A percentile compares a stretch with the other conserved stretches of the same genome.
Evolutionary conservation across 2,888 invertebrate genomes (phyloP).

Genomic region (Tryphoninae sp.): DNA sequence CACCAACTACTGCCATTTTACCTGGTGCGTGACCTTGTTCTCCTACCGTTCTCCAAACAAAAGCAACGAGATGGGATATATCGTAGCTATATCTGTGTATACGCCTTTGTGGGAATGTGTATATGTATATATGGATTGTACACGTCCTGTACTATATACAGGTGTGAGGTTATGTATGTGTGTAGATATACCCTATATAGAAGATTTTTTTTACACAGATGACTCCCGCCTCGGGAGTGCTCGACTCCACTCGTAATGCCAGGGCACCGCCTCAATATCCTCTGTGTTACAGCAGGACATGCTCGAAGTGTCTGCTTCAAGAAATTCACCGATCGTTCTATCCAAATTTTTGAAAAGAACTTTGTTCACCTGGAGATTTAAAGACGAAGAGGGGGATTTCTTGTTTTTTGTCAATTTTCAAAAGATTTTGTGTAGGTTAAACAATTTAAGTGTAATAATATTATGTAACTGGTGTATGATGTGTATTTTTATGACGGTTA

Average conservation of each 20-base stretch:
- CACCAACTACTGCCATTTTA: constrained; percentile 72
- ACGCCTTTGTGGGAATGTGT: constrained; percentile 7
- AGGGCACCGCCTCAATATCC: constrained; percentile 54
- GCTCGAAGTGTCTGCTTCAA: constrained; percentile 4
- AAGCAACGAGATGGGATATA: constrained; percentile 68
- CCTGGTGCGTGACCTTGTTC: constrained; percentile 74
- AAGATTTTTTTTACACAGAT: constrained; percentile 58
- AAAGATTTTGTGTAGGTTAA: too few species aligned
- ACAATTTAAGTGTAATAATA: too few species aligned
- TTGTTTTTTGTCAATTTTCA: too few species aligned
- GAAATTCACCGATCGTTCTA: background rate
- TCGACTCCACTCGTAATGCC: constrained; percentile 49
- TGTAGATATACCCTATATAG: constrained; percentile 30
- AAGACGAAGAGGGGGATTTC: too few species aligned
- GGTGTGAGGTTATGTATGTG: background rate
- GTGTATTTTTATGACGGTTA: too few species aligned
- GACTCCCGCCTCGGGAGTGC: constrained; percentile 55
- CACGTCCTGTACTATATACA: background rate
- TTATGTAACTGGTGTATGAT: too few species aligned
- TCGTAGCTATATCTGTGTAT: constrained; percentile 42
- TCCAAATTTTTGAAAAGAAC: background rate
- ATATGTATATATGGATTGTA: background rate
- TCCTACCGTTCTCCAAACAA: constrained; percentile 74
- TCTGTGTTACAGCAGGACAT: constrained; percentile 25
- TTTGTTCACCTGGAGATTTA: too few species aligned